Base-by-base conservation (phyloP, 2,888 invertebrate species). In the Acanthococcus lagerstroemiae region DNA sequence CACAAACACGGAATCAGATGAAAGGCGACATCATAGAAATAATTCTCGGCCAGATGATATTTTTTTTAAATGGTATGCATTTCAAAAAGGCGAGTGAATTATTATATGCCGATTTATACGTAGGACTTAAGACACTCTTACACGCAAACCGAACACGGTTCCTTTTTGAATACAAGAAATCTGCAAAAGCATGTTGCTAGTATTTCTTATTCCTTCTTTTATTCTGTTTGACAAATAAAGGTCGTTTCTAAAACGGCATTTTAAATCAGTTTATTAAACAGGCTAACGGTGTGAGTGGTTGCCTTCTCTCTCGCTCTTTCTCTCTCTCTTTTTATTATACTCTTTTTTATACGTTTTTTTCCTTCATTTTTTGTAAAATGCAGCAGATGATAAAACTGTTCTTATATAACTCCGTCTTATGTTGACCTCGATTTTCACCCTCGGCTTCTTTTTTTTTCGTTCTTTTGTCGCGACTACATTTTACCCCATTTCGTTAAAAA, bases 201-300 rank as follows among this genome's bases (percentile, higher is more conserved):
- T 48, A 48, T 48, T 48, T 21, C 19, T 48, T 48, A 48, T 48
- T 48, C 21, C 17, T 48, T 19, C 48, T 21, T n/a, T 48, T 48
- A 17, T 48, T 19, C 17, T 48, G n/a, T n/a, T 48, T 48, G 48
- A 48, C 48, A 48, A 48, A 48, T 15, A 48, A 48, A 48, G 9
- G 48, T 48, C 48, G 48, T 48, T 19, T n/a, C 21, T 19, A 48
- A 48, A 48, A 48, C n/a, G 21, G 19, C 21, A 48, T 48, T 17
- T 48, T 48, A 48, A 48, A 48, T 48, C 48, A 17, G 48, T 48
- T 48, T 48, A 17, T 48, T 48, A 48, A 48, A 48, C 19, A 48
- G 48, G 9, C 15, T 48, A 48, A 48, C 48, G 48, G 48, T 48
- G 48, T 48, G 48, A 48, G 48, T 48, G 48, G 48, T 48, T 48